Evolutionary conservation across 2,888 invertebrate species (phyloP).

Genomic region (Resseliella maxima): DNA sequence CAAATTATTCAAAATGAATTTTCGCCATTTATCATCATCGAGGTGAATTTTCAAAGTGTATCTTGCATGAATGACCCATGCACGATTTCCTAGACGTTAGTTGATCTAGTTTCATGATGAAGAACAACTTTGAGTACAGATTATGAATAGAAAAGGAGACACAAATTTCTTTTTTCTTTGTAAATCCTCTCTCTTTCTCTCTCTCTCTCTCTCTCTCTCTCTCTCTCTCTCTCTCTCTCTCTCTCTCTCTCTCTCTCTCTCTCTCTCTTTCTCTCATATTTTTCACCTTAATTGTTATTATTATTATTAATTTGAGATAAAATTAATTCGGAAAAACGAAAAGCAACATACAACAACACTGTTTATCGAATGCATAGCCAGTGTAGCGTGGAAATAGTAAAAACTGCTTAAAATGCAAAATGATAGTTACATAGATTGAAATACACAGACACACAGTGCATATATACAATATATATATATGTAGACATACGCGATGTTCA

Average conservation of each 20-base stretch:
- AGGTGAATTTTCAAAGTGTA: background rate
- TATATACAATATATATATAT: background rate
- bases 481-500: background rate
- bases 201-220: too few species aligned
- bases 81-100: background rate
- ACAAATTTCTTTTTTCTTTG: too few species aligned
- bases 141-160: background rate
- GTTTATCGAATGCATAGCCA: background rate
- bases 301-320: constrained; percentile 21
- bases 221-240: background rate
- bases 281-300: constrained; percentile 9
- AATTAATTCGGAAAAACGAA: background rate
- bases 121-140: background rate
- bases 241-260: background rate
- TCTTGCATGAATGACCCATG: background rate
- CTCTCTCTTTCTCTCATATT: background rate
- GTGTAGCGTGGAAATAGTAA: background rate
- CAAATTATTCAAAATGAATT: background rate
- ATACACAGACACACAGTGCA: background rate
- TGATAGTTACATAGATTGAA: background rate
- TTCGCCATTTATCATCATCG: background rate
- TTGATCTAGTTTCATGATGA: background rate
- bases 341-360: background rate
- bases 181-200: background rate
- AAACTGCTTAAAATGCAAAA: constrained; percentile 26